phyloP scores from a whole-genome alignment of 2,888 invertebrate genomes.

The Smittia aterrima region DNA sequence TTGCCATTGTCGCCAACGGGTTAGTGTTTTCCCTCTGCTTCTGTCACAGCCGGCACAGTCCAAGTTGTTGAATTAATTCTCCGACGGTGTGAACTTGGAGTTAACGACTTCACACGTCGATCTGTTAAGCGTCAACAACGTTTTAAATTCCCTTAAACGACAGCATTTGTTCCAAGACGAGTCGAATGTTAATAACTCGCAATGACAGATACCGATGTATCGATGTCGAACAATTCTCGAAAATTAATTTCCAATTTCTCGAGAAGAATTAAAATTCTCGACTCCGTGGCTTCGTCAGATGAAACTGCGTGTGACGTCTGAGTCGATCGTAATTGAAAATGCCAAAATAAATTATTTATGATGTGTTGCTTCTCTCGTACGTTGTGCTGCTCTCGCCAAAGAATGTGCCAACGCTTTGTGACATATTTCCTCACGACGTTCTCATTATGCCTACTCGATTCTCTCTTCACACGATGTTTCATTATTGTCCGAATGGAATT shows the following conservation, averaged over 20 bases:
- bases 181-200: background rate
- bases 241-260: background rate
- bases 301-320: constrained; percentile 24
- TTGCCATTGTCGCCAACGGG: constrained; percentile 61
- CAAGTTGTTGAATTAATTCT: background rate
- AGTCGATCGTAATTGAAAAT: constrained; percentile 27
- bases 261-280: constrained; percentile 1
- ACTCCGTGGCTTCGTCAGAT: background rate
- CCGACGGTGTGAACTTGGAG: constrained; percentile 26
- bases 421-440: constrained; percentile 8
- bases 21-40: constrained; percentile 48
- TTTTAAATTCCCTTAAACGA: constrained; percentile 7
- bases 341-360: constrained; percentile 41
- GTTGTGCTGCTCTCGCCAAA: background rate
- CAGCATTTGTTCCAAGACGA: background rate
- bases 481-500: background rate
- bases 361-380: constrained; percentile 24
- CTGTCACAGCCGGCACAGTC: background rate
- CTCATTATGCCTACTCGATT: background rate
- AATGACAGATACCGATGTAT: constrained; percentile 11
- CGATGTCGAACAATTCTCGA: background rate
- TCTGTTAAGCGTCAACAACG: background rate
- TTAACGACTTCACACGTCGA: background rate
- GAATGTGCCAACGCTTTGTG: background rate
- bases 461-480: background rate